Evolutionary conservation across 2,113 vertebrate genomes (phyloP).

Genomic region (Todiramphus saurophagus): DNA sequence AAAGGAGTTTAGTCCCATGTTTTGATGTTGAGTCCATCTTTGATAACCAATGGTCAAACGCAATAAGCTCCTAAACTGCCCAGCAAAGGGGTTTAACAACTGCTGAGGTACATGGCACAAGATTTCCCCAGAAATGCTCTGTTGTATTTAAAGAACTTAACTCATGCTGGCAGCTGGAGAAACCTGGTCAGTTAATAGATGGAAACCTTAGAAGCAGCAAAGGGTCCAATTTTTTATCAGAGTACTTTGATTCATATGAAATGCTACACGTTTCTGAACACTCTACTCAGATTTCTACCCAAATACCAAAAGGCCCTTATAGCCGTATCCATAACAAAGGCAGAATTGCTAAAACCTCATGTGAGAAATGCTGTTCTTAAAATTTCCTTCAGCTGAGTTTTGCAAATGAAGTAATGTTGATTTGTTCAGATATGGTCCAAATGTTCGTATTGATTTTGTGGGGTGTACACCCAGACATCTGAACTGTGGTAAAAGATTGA

Average conservation of each 20-base stretch:
- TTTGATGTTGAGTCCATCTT: background rate
- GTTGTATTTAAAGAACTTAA: background rate
- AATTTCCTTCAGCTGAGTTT: background rate
- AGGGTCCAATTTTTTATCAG: conserved; percentile 1
- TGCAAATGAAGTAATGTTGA: background rate
- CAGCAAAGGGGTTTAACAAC: background rate
- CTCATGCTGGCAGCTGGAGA: conserved; percentile 38
- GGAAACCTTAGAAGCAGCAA: conserved; percentile 40
- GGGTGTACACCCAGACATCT: background rate
- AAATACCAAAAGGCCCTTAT: background rate
- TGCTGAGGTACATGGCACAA: background rate
- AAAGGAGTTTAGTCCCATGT: background rate
- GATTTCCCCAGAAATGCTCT: background rate
- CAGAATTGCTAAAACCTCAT: conserved; percentile 35
- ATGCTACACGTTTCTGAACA: conserved; percentile 17
- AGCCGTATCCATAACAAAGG: conserved; percentile 24
- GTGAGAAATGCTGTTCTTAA: conserved; percentile 17
- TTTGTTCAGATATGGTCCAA: conserved; percentile 17
- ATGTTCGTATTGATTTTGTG: background rate
- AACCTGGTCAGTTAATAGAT: conserved; percentile 24
- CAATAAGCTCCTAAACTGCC: background rate
- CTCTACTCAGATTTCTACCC: conserved; percentile 38
- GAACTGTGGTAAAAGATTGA: background rate
- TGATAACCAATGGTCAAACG: background rate
- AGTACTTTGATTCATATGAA: conserved; percentile 42